Evolutionary conservation across 30 jellyfish, hydroid and myxozoan genomes (phyloP).

Genomic region (Aurelia aurita): DNA sequence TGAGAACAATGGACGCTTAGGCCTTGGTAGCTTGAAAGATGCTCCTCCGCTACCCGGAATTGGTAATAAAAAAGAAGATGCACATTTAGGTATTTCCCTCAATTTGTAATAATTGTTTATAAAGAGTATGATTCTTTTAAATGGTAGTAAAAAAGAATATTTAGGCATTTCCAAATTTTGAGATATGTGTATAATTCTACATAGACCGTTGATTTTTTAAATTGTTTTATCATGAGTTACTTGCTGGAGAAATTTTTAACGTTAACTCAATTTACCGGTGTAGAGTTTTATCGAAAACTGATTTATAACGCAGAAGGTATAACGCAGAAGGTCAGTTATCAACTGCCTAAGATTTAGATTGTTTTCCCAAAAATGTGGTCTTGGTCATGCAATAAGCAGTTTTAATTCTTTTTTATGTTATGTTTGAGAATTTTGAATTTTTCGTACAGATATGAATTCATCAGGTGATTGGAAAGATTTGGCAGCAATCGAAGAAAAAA

Average conservation of each 20-base stretch:
- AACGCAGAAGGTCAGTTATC: no score
- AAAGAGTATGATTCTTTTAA: neutral
- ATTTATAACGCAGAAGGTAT: no score
- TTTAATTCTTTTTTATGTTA: neutral
- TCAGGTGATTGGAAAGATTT: constrained; percentile 95
- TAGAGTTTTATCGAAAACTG: no score
- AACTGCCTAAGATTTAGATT: no score
- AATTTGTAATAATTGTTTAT: neutral
- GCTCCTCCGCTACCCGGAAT: constrained; percentile 92
- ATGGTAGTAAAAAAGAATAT: neutral
- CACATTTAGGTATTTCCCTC: constrained; percentile 53
- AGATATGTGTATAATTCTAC: no score
- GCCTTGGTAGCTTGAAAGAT: constrained; percentile 72
- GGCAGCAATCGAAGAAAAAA: constrained; percentile 88
- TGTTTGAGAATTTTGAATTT: neutral
- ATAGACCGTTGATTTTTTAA: no score
- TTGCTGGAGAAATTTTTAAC: no score
- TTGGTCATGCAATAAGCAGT: no score
- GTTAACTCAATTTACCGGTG: no score
- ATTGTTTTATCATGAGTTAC: no score
- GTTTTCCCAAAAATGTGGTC: no score
- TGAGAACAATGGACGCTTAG: constrained; percentile 13
- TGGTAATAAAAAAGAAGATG: constrained; percentile 20
- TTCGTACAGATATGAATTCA: constrained; percentile 68
- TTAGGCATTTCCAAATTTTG: no score